phyloP scores from a whole-genome alignment of 2,888 invertebrate genomes.

The Dolichopus griseipennis region DNA sequence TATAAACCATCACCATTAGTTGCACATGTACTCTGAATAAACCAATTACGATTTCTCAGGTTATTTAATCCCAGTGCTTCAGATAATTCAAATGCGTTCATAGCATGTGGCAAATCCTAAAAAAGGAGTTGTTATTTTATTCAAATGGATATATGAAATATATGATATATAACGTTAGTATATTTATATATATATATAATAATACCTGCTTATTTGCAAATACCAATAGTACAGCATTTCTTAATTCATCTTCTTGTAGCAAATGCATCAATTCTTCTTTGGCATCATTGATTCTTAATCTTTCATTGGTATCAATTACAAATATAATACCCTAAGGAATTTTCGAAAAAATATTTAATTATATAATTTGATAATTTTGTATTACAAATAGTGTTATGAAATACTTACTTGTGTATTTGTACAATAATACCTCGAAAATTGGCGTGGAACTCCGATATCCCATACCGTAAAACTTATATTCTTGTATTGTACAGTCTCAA shows the following conservation, averaged over 20 bases:
- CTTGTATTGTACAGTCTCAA: conserved; percentile 33
- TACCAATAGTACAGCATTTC: conserved; percentile 86
- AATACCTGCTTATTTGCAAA: conserved; percentile 96
- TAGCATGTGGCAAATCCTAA: conserved; percentile 98
- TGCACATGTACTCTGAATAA: conserved; percentile 96
- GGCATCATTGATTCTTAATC: conserved; percentile 66
- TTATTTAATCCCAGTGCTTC: conserved; percentile 98
- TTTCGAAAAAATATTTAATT: conserved; percentile 99
- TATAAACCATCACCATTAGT: conserved; percentile 96
- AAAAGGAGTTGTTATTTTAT: too few species aligned
- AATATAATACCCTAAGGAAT: conserved; percentile 95
- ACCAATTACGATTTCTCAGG: conserved; percentile 96
- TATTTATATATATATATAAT: too few species aligned
- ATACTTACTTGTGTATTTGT: conserved; percentile 27
- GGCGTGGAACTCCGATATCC: conserved; percentile 35
- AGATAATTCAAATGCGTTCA: conserved; percentile 99
- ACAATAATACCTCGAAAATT: conserved; percentile 34
- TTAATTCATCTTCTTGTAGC: conserved; percentile 87
- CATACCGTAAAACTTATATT: conserved; percentile 34
- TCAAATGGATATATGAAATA: too few species aligned
- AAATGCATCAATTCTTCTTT: conserved; percentile 84
- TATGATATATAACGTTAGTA: too few species aligned
- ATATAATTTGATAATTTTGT: conserved; percentile 48
- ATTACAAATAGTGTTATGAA: too few species aligned
- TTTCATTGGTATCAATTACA: conserved; percentile 95